Conservation (phyloP, 2,113 vertebrate species). For the Macrotus californicus region DNA sequence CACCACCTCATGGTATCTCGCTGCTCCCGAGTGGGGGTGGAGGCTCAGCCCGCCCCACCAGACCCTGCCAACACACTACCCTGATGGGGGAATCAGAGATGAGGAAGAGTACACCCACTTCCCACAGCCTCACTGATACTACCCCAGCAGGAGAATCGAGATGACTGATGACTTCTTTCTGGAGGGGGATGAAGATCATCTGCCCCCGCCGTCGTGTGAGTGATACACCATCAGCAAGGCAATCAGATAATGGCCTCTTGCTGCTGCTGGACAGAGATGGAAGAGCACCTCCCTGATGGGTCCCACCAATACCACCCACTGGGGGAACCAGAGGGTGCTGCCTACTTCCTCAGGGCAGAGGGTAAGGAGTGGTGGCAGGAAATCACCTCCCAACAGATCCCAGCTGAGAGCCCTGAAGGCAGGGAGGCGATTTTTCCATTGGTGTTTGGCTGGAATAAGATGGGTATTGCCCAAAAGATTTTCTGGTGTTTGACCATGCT, state of each 20-base stretch:
- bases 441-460: neutral
- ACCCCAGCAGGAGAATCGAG: neutral
- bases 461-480: neutral
- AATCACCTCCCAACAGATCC: neutral
- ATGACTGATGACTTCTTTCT: neutral
- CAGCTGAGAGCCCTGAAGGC: neutral
- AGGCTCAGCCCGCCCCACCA: neutral
- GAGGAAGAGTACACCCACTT: neutral
- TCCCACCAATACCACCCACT: neutral
- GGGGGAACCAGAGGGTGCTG: neutral
- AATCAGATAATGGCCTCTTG: neutral
- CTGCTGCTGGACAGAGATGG: neutral
- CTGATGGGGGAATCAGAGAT: neutral
- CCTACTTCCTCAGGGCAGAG: neutral
- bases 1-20: neutral
- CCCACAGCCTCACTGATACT: neutral
- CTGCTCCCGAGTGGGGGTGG: neutral
- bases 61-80: neutral
- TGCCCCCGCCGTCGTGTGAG: neutral
- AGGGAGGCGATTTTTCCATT: neutral
- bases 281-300: neutral
- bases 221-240: neutral
- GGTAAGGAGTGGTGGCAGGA: neutral
- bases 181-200: neutral
- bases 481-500: neutral